phyloP scores from a whole-genome alignment of 2,113 vertebrate species.

The Dromas ardeola region DNA sequence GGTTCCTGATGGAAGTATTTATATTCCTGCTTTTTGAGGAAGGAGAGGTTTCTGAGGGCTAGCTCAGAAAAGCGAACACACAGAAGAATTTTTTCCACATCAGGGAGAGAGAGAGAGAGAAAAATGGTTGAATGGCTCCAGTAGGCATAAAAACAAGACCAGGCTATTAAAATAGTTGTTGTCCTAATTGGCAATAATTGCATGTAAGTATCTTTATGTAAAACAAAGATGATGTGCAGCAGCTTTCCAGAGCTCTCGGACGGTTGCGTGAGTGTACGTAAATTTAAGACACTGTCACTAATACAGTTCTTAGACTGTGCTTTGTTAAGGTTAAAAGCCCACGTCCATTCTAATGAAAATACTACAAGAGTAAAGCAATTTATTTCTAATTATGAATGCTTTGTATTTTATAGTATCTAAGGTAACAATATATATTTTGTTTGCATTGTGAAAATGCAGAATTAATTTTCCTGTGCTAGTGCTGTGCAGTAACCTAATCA shows the following conservation, averaged over 20 bases:
- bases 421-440: neutral
- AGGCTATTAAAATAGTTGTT: neutral
- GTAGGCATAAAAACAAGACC: neutral
- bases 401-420: neutral
- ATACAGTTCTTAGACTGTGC: neutral
- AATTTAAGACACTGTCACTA: neutral
- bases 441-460: neutral
- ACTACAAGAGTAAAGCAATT: neutral
- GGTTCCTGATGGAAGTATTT: neutral
- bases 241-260: neutral
- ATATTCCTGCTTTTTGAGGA: neutral
- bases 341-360: neutral
- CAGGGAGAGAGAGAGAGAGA: neutral
- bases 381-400: neutral
- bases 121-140: neutral
- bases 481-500: neutral
- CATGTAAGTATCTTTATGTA: neutral
- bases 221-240: neutral
- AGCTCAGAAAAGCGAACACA: neutral
- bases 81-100: neutral
- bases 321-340: neutral
- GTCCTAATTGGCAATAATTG: neutral
- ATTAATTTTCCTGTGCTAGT: neutral
- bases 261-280: neutral
- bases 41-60: neutral